These are phyloP conservation scores for Eristalinus sepulchralis DNA, from an alignment of 2,888 invertebrate genomes.

Conservation along the genomic window DNA sequence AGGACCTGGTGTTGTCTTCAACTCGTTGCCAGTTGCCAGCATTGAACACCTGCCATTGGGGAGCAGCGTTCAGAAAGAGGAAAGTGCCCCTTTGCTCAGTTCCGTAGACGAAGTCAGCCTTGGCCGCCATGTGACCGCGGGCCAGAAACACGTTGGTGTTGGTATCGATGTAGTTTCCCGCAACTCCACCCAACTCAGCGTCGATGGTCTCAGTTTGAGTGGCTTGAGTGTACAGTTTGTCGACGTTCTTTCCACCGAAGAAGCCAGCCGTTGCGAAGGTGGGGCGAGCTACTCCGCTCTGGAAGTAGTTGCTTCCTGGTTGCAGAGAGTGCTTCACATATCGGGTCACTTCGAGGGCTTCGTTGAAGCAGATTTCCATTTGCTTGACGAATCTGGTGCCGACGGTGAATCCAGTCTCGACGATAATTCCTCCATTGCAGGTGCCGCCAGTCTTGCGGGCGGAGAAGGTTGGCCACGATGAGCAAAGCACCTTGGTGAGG, in stretches of 20 bases:
- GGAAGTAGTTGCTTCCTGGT: conserved; percentile 79
- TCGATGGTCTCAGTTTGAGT: conserved; percentile 77
- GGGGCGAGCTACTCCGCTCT: conserved; percentile 78
- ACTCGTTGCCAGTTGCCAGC: conserved; percentile 83
- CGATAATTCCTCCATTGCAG: conserved; percentile 74
- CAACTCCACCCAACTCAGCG: conserved; percentile 74
- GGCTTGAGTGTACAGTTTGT: conserved; percentile 76
- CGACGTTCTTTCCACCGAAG: conserved; percentile 76
- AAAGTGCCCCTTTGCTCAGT: conserved; percentile 82
- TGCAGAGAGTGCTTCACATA: conserved; percentile 78
- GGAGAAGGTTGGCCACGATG: conserved; percentile 74
- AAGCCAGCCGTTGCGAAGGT: conserved; percentile 75
- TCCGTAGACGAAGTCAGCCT: conserved; percentile 82
- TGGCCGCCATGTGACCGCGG: conserved; percentile 82
- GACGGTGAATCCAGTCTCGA: conserved; percentile 46
- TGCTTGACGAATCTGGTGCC: conserved; percentile 76
- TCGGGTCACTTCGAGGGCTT: conserved; percentile 76
- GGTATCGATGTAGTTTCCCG: conserved; percentile 72
- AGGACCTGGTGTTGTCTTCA: conserved; percentile 81
- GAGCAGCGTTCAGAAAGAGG: conserved; percentile 82
- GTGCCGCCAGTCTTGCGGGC: conserved; percentile 74
- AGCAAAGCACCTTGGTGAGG: conserved; percentile 77
- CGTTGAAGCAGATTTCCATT: conserved; percentile 79
- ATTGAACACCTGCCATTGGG: conserved; percentile 84
- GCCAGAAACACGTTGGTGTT: conserved; percentile 76